These are phyloP conservation scores for Phaethornis superciliosus DNA, from an alignment of 2,113 vertebrate genomes.

Conservation along the genomic window DNA sequence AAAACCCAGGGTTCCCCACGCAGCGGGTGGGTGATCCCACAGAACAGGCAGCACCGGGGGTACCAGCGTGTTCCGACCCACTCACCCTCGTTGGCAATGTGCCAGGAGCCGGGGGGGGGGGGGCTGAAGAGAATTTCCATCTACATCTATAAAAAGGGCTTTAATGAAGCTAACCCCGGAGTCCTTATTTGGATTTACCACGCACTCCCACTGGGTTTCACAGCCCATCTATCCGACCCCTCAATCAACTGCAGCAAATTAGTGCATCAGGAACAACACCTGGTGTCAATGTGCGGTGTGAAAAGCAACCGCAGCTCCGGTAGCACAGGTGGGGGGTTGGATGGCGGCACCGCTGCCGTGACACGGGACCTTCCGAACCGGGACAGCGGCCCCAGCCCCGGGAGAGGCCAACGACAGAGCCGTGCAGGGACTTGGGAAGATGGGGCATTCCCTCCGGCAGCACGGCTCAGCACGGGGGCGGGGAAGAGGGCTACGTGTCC, in stretches of 20 bases:
- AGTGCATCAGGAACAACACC: background rate
- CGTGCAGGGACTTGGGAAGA: no score
- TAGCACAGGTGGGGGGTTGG: background rate
- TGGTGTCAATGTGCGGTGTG: rapidly evolving
- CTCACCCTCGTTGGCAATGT: rapidly evolving
- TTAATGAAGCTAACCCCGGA: background rate
- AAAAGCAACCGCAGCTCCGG: background rate
- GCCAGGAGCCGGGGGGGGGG: background rate
- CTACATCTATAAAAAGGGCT: background rate
- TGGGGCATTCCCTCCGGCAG: no score
- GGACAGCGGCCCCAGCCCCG: background rate
- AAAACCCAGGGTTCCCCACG: rapidly evolving
- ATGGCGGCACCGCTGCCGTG: rapidly evolving
- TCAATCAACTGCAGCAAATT: background rate
- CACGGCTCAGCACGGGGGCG: no score
- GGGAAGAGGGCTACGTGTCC: no score
- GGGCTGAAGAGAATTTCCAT: background rate
- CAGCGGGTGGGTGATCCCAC: rapidly evolving
- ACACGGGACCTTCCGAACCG: rapidly evolving
- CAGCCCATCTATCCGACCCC: background rate
- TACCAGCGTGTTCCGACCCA: background rate
- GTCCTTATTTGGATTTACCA: background rate
- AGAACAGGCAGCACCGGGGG: background rate
- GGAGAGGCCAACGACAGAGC: no score
- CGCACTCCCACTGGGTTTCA: background rate